Base-by-base conservation (phyloP, 2,888 invertebrate species). In the Reticulitermes lucifugus region DNA sequence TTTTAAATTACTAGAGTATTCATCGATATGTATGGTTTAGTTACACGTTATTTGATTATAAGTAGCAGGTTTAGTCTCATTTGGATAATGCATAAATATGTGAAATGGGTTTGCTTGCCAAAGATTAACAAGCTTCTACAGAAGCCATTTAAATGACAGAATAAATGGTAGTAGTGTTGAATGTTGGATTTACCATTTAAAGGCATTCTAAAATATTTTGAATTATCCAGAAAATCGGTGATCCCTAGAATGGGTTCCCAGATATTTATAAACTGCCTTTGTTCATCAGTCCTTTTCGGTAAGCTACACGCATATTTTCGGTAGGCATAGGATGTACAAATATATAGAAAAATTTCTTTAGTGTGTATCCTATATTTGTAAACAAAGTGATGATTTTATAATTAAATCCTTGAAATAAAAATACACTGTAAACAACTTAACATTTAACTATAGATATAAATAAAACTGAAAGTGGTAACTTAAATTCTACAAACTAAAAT, bases 401-500 rank as follows among this genome's bases (percentile, higher is more conserved):
- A 70, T 18, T 46, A 12, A 70, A 46, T 43, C 65, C 70, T 70
- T 46, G 35, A 70, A 81, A 65, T 81, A 65, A 73, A 18, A 55
- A 55, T 55, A 2, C 43, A 80, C 41, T 55, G 29, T 79, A 79
- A 51, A 29, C 79, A 79, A 80, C 46, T 35, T 80, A 80, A 59
- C 2, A 12, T 9, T n/a, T 59, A 81, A 81, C 65, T 51, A 51
- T 46, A 77, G 1, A 51, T 29, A 77, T 21, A 77, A 77, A 12
- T 46, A 46, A 77, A 65, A 46, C 5, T 77, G n/a, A 77, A 70
- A 43, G 18, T n/a, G 25, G 22, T 60, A 65, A 70, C n/a, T 25
- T 85, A 77, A 85, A 85, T 71, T 29, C 46, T 82, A 73, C 18
- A 35, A 43, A 79, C 25, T 83, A 85, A 85, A 85, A 77, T 85